Percentiles rank a stretch among this genome's conserved stretches.
These are phyloP conservation scores for Macrobrachium nipponense DNA, from an alignment of 1,140 invertebrate genomes.

Conservation along the genomic window DNA sequence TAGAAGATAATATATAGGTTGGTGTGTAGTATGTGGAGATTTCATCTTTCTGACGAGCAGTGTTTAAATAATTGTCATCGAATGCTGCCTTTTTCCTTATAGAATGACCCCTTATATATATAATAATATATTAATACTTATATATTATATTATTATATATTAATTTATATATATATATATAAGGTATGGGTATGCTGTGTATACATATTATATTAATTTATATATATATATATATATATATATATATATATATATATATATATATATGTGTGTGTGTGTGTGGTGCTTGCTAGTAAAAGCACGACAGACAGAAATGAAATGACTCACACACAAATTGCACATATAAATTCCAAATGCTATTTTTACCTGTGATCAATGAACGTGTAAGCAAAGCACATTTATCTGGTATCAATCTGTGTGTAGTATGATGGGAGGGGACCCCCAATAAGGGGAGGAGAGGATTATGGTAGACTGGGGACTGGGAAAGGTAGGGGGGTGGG, in stretches of 20 bases:
- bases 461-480: background rate
- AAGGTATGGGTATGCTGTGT: background rate
- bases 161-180: background rate
- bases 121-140: constrained; percentile 5
- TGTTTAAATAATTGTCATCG: too few species aligned
- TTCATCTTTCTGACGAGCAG: too few species aligned
- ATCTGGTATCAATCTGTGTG: background rate
- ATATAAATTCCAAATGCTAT: too few species aligned
- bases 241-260: constrained; percentile 15
- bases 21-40: too few species aligned
- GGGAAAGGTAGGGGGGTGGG: background rate
- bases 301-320: background rate
- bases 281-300: too few species aligned
- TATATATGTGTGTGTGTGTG: background rate
- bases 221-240: constrained; percentile 2
- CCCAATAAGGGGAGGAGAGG: too few species aligned
- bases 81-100: too few species aligned
- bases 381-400: too few species aligned
- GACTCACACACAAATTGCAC: too few species aligned
- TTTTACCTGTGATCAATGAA: too few species aligned
- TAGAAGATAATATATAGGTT: too few species aligned
- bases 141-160: background rate
- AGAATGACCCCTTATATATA: background rate
- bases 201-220: background rate
- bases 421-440: background rate